Evolutionary conservation across 1,140 invertebrate genomes (phyloP).

Genomic region (Lerema accius): DNA sequence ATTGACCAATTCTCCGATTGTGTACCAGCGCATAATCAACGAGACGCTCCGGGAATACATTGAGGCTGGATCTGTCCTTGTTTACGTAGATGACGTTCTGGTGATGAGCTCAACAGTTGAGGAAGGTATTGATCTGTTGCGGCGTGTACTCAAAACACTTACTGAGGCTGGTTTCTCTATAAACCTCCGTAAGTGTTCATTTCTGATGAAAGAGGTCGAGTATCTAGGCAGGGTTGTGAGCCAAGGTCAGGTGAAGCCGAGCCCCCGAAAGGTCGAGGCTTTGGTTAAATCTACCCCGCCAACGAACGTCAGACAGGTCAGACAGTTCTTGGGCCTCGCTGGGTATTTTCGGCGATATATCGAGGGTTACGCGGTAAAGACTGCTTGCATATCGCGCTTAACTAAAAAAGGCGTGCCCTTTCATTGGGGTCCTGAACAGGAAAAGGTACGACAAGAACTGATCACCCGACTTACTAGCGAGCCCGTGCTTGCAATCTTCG

Average conservation of each 20-base stretch:
- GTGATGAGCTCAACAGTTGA: not conserved
- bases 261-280: conserved; percentile 51
- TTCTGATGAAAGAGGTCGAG: conserved; percentile 7
- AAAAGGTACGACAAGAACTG: conserved; percentile 2
- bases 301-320: conserved; percentile 44
- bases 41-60: conserved; percentile 43
- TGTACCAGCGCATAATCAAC: conserved; percentile 72
- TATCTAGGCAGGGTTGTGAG: not conserved
- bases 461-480: conserved; percentile 25
- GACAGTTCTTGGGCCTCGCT: conserved; percentile 53
- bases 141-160: not conserved
- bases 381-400: not conserved
- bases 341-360: conserved; percentile 61
- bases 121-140: not conserved
- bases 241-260: conserved; percentile 28
- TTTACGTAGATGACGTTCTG: conserved; percentile 6
- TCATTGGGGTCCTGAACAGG: not conserved
- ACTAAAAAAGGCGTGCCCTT: conserved; percentile 1
- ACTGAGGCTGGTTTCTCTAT: conserved; percentile 7
- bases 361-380: conserved; percentile 37
- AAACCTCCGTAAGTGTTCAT: conserved; percentile 9
- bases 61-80: not conserved
- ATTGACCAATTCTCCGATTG: conserved; percentile 64
- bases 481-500: conserved; percentile 45
- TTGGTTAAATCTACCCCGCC: conserved; percentile 52